A percentile compares a stretch with the other conserved stretches of the same genome.
Conservation (phyloP, 2,888 invertebrate species). For the Hypomecis atomaria region DNA sequence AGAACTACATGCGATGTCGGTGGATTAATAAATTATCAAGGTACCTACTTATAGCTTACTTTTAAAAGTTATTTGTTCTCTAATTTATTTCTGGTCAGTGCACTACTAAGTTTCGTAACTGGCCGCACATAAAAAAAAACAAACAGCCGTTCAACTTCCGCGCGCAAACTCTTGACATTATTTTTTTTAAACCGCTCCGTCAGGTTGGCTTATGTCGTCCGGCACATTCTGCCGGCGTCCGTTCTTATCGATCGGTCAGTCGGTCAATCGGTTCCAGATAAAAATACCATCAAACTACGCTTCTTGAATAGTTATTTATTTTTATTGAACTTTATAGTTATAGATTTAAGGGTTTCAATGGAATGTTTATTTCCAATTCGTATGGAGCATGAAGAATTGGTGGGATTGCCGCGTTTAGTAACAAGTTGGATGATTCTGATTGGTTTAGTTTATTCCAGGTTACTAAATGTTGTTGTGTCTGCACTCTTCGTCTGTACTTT, state of each 20-base stretch:
- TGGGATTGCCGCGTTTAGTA: background rate
- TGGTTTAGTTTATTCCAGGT: constrained; percentile 13
- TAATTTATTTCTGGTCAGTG: no score
- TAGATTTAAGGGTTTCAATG: background rate
- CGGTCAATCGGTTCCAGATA: constrained; percentile 51
- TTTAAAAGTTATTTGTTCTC: no score
- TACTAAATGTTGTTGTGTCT: constrained; percentile 2
- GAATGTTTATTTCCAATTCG: background rate
- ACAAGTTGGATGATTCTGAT: constrained; percentile 4
- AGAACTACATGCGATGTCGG: no score
- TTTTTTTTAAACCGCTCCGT: constrained; percentile 40
- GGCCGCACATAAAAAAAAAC: background rate
- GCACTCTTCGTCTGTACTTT: no score
- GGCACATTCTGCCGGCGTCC: constrained; percentile 38
- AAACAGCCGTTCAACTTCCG: constrained; percentile 26
- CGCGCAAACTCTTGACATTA: constrained; percentile 39
- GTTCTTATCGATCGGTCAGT: constrained; percentile 52
- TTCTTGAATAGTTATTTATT: constrained; percentile 1
- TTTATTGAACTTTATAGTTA: constrained; percentile 2
- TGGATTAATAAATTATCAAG: no score
- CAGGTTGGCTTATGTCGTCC: constrained; percentile 42
- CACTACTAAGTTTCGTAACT: no score
- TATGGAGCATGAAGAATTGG: constrained; percentile 10
- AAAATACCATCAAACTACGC: constrained; percentile 41
- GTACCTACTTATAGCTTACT: no score